These are phyloP conservation scores for Isurus oxyrinchus DNA, from an alignment of 2,113 vertebrate species.

Conservation along the genomic window DNA sequence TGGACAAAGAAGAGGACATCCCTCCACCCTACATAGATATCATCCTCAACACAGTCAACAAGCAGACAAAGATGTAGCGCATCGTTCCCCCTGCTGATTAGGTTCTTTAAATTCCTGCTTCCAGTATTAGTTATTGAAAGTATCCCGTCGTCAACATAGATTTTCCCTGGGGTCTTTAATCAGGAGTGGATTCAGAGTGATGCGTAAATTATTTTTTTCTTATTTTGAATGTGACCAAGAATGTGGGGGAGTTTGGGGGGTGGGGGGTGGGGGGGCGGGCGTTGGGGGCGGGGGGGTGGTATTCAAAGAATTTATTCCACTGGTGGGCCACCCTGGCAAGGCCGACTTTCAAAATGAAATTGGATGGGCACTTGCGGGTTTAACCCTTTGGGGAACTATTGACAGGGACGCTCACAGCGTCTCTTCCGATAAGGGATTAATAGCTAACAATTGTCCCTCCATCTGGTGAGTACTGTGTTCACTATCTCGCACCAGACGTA, in stretches of 20 bases:
- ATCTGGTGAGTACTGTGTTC: too few relatives aligned
- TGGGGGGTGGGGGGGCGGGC: not conserved
- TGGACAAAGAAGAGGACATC: slow-evolving; percentile 39
- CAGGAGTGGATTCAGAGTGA: not conserved
- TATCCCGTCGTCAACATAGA: not conserved
- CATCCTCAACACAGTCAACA: slow-evolving; percentile 50
- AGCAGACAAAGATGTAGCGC: slow-evolving; percentile 66
- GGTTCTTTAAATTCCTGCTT: not conserved
- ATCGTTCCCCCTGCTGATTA: not conserved
- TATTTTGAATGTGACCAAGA: not conserved
- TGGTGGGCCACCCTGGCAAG: not conserved
- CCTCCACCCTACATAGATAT: slow-evolving; percentile 42
- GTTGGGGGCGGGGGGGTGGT: not conserved
- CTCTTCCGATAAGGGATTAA: too few relatives aligned
- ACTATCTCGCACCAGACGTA: too few relatives aligned
- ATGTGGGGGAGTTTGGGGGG: not conserved
- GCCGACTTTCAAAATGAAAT: not conserved
- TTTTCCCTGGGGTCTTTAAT: not conserved
- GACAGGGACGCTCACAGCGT: too few relatives aligned
- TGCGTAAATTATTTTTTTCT: not conserved
- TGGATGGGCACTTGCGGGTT: too few relatives aligned
- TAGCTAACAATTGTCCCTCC: too few relatives aligned
- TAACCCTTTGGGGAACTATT: too few relatives aligned
- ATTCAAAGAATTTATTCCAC: not conserved
- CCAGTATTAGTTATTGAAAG: not conserved